Conservation (phyloP, 2,113 vertebrate genomes). For the Coracopsis vasa region DNA sequence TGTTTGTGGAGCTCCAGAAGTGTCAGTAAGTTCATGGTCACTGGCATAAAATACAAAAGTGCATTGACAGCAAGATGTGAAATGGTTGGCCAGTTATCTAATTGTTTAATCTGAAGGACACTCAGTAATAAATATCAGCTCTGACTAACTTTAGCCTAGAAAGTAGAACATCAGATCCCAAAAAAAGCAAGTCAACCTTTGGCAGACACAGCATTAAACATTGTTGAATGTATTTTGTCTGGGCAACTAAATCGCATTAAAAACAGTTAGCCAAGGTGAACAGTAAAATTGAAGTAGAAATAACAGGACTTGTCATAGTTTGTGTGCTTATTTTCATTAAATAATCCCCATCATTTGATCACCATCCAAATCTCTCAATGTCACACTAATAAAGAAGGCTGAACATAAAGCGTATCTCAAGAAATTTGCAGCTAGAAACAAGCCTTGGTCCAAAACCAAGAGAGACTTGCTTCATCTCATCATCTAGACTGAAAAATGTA, state of each 20-base stretch:
- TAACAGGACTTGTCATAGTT: not conserved
- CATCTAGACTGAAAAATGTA: not conserved
- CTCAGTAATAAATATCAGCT: not conserved
- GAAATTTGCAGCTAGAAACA: not conserved
- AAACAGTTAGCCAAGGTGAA: not conserved
- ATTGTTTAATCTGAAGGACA: not conserved
- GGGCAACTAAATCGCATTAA: not conserved
- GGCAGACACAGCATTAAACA: not conserved
- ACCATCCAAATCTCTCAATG: not conserved
- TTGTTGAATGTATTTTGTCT: not conserved
- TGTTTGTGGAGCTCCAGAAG: not conserved
- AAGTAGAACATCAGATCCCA: not conserved
- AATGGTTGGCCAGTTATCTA: not conserved
- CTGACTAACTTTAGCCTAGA: not conserved
- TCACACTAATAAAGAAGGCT: not conserved
- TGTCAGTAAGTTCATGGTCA: not conserved
- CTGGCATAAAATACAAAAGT: not conserved
- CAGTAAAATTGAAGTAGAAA: not conserved
- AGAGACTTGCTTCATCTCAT: not conserved
- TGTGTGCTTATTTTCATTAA: not conserved
- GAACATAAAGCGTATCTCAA: not conserved
- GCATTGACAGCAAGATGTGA: rapidly evolving
- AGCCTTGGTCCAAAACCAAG: not conserved
- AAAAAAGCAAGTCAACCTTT: not conserved
- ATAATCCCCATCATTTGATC: not conserved